Conservation (phyloP, 2,113 vertebrate species). For the Anas platyrhynchos region DNA sequence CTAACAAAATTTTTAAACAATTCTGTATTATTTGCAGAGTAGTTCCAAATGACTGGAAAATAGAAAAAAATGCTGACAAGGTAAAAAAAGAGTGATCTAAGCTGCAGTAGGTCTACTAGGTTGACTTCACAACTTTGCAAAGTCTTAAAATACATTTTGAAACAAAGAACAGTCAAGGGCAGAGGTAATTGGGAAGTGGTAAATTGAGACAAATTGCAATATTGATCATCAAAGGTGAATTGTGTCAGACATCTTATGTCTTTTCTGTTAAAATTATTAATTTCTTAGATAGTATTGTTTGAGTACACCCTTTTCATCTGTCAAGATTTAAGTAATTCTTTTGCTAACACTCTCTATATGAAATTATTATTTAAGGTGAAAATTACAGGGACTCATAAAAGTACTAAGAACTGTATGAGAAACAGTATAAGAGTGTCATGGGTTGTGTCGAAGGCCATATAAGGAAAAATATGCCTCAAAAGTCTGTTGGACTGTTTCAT, state of each 20-base stretch:
- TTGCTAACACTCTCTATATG: not conserved
- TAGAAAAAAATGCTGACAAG: not conserved
- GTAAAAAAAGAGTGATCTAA: not conserved
- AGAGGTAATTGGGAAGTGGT: not conserved
- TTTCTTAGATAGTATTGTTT: not conserved
- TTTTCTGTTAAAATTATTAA: constrained; percentile 12
- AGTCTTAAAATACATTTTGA: not conserved
- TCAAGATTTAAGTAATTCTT: not conserved
- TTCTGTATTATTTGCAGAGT: not conserved
- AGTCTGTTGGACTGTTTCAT: not conserved
- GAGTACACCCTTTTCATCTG: not conserved
- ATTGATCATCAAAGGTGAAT: not conserved
- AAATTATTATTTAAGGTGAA: not conserved
- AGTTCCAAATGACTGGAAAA: not conserved
- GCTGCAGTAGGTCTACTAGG: not conserved
- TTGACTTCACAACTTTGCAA: not conserved
- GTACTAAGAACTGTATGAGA: not conserved
- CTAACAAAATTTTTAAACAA: not conserved
- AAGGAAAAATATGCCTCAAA: not conserved
- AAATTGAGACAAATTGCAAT: not conserved
- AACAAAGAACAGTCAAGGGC: not conserved
- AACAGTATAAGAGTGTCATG: not conserved
- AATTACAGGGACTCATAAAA: not conserved
- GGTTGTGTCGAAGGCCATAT: not conserved
- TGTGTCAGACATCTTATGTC: not conserved